Conservation (phyloP, 1,140 invertebrate species). For the Orius laevigatus region DNA sequence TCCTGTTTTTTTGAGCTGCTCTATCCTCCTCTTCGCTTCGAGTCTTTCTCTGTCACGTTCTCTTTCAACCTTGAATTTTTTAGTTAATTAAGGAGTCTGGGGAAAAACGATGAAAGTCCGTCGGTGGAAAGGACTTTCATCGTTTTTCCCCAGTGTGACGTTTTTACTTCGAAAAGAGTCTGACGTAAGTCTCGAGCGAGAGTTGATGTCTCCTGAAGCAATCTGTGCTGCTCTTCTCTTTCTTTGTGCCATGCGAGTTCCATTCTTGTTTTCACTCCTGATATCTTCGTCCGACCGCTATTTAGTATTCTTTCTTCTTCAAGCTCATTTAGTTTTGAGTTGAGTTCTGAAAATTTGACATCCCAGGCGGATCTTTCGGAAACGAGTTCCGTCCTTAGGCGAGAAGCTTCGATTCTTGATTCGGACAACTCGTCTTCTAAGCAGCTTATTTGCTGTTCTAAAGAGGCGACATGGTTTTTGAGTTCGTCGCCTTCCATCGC, state of each 20-base stretch:
- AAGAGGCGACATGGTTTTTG: slow-evolving; percentile 35
- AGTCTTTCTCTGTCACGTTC: slow-evolving; percentile 76
- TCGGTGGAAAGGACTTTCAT: not conserved
- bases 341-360: slow-evolving; percentile 75
- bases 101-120: slow-evolving; percentile 2
- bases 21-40: slow-evolving; percentile 66
- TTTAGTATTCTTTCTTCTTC: slow-evolving; percentile 65
- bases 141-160: not conserved
- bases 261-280: slow-evolving; percentile 71
- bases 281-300: slow-evolving; percentile 66
- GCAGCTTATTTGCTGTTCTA: slow-evolving; percentile 67
- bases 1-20: slow-evolving; percentile 63
- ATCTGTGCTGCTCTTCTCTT: slow-evolving; percentile 74
- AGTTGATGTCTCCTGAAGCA: slow-evolving; percentile 79
- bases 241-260: slow-evolving; percentile 94
- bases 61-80: slow-evolving; percentile 49
- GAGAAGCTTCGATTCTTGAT: slow-evolving; percentile 59
- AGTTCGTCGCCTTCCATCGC: slow-evolving; percentile 28
- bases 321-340: slow-evolving; percentile 80
- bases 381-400: slow-evolving; percentile 74
- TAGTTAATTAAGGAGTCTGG: not conserved
- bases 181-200: slow-evolving; percentile 74
- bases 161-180: slow-evolving; percentile 60
- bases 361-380: slow-evolving; percentile 76
- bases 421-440: slow-evolving; percentile 82